These are phyloP conservation scores for Saimiri boliviensis DNA, from an alignment of 2,113 vertebrate genomes.

Conservation along the genomic window DNA sequence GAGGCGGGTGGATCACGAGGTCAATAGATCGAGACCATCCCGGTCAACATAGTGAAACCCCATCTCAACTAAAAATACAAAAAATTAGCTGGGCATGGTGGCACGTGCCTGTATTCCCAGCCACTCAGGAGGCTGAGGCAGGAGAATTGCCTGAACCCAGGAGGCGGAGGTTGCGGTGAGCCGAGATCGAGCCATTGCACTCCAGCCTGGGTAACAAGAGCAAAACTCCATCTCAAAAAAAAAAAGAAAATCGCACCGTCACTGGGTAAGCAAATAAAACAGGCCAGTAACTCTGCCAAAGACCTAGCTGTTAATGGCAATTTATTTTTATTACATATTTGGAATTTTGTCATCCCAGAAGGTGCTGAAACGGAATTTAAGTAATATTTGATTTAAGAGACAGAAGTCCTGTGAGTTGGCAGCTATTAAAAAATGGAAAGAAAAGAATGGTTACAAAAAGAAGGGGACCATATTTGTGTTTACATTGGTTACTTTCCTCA, in stretches of 20 bases:
- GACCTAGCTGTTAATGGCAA: slow-evolving; percentile 43
- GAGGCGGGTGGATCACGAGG: no score
- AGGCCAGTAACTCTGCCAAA: slow-evolving; percentile 29
- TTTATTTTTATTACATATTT: slow-evolving; percentile 45
- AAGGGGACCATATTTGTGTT: background rate
- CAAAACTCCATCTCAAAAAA: no score
- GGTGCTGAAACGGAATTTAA: slow-evolving; percentile 43
- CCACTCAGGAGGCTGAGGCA: no score
- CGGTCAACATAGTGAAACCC: no score
- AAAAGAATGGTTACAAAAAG: background rate
- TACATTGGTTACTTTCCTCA: background rate
- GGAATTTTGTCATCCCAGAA: slow-evolving; percentile 46
- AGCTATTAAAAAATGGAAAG: background rate
- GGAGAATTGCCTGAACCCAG: no score
- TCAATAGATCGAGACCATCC: no score
- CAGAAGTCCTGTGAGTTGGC: background rate
- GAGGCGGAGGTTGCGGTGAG: no score
- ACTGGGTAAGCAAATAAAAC: slow-evolving; percentile 13
- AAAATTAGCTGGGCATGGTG: no score
- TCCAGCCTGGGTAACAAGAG: no score
- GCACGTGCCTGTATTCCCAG: no score
- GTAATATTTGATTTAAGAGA: slow-evolving; percentile 22
- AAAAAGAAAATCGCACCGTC: slow-evolving; percentile 28
- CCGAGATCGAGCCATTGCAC: no score
- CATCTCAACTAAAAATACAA: no score